Evolutionary conservation across 2,888 invertebrate species (phyloP).

Genomic region (Coremacera marginata): DNA sequence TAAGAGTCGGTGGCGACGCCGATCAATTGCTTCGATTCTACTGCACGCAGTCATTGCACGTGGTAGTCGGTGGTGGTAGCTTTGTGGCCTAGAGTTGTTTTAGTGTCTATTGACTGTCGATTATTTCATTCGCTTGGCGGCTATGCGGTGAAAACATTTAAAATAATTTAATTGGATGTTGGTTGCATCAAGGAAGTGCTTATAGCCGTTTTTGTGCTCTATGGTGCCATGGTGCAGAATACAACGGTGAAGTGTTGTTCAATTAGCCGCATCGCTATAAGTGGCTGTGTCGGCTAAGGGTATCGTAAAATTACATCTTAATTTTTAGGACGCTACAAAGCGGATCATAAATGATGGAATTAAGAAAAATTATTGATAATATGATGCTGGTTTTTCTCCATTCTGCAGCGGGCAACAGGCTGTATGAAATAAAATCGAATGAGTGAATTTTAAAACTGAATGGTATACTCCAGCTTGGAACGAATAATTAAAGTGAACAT

Average conservation of each 20-base stretch:
- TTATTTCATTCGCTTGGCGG: not conserved
- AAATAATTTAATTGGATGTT: conserved; percentile 37
- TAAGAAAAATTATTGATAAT: no score
- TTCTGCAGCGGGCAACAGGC: no score
- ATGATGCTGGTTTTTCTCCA: no score
- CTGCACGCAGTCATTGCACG: not conserved
- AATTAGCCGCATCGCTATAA: conserved; percentile 26
- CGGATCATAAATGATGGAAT: not conserved
- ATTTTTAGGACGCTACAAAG: not conserved
- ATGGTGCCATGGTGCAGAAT: not conserved
- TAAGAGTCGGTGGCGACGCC: not conserved
- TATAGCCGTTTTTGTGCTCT: not conserved
- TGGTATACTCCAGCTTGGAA: no score
- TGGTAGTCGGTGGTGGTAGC: not conserved
- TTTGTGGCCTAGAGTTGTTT: not conserved
- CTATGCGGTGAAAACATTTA: conserved; percentile 9
- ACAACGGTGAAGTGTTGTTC: conserved; percentile 16
- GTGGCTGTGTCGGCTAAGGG: not conserved
- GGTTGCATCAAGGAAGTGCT: not conserved
- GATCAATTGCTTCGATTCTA: not conserved
- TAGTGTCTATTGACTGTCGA: not conserved
- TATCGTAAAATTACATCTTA: conserved; percentile 30
- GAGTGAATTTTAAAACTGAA: no score
- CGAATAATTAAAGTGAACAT: no score
- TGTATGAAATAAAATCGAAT: no score